These are phyloP conservation scores for Drosophila santomea DNA, from an alignment of 1,140 invertebrate genomes.

Conservation along the genomic window DNA sequence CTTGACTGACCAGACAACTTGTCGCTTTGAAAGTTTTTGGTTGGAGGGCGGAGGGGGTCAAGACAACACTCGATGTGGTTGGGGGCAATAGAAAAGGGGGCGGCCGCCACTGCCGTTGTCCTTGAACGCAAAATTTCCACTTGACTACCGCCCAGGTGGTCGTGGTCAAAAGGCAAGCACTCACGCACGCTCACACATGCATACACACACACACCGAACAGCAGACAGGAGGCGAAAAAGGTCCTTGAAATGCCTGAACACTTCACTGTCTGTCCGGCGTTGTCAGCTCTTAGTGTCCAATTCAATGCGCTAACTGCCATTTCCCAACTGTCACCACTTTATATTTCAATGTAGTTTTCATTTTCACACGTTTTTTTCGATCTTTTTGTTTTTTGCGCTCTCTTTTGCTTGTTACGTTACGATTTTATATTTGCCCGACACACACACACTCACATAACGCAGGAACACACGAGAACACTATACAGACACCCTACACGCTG, in stretches of 20 bases:
- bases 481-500: not conserved
- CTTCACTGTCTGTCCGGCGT: constrained; percentile 3
- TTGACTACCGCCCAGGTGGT: constrained; percentile 75
- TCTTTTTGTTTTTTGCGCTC: constrained; percentile 46
- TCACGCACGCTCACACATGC: constrained; percentile 18
- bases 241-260: constrained; percentile 61
- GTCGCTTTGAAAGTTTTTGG: not conserved
- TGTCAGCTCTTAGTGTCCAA: constrained; percentile 6
- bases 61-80: not conserved
- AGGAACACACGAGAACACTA: not conserved
- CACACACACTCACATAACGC: constrained; percentile 54
- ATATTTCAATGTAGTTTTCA: constrained; percentile 67
- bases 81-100: constrained; percentile 1
- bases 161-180: constrained; percentile 57
- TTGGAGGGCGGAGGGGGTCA: not conserved
- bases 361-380: constrained; percentile 74
- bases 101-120: constrained; percentile 58
- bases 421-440: constrained; percentile 79
- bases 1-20: constrained; percentile 24
- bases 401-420: constrained; percentile 74
- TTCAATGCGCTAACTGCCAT: constrained; percentile 13
- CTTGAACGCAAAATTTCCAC: constrained; percentile 81
- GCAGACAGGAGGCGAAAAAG: constrained; percentile 44
- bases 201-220: constrained; percentile 10
- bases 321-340: constrained; percentile 54